Evolutionary conservation across 2,797 vertebrate species (phyloP), one percentile per base, ranked within the genome.

Genomic region (Clarias pachynema): DNA sequence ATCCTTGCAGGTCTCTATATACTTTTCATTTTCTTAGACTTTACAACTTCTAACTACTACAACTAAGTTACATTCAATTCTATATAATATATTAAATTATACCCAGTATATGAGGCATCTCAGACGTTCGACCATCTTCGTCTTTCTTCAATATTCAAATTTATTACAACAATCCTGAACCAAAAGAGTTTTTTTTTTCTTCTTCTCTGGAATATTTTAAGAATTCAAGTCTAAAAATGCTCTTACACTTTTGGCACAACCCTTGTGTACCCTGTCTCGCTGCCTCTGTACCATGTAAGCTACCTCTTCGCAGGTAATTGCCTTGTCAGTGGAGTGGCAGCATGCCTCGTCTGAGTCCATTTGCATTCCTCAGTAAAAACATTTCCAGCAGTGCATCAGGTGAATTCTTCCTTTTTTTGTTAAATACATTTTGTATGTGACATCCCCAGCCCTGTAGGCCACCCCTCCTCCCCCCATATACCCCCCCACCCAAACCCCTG

Each of bases 381-480:
- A 44, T 87, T 86, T 86, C 87, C 88, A 86, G 84, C 83, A 65
- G 77, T 72, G 68, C 29, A 87, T 87, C 79, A 88, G 91, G 87
- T 89, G 31, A 78, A 78, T 31, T 37, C 60, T 80, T 87, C 87
- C 87, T 84, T 92, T 88, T 5, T 89, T 92, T 91, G 93, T 90
- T 91, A 92, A 94, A 94, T 94, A 93, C 93, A 91, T 91, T 94
- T 94, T 72, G 12, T 92, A 92, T 74, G 59, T 95, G 93, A 96
- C 94, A 95, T 92, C 89, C 92, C 60, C 88, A 93, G 90, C 92
- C 91, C 88, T 86, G 81, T 84, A 86, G 44, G 68, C 91, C 91
- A 93, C 93, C 92, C 93, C 93, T 37, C 34, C 34, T 4, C 34
- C 34, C 12, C 44, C 9, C 9, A 53, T 53, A 53, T 90, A 93